phyloP scores from a whole-genome alignment of 1,140 invertebrate species.

The Macrobrachium rosenbergii region DNA sequence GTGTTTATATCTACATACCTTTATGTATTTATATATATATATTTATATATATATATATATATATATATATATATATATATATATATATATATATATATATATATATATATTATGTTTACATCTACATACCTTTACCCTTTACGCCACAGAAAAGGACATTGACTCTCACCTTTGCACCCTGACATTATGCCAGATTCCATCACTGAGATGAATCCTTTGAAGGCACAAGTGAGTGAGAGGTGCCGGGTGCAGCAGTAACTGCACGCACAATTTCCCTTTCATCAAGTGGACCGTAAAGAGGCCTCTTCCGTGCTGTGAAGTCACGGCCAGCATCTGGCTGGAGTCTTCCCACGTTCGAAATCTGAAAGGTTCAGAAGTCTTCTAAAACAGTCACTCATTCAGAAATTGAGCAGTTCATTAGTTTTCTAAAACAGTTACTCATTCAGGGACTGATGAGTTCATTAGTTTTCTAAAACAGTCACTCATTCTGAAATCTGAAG shows the following conservation, averaged over 20 bases:
- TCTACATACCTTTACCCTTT: background rate
- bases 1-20: background rate
- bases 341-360: constrained; percentile 48
- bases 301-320: constrained; percentile 43
- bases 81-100: constrained; percentile 10
- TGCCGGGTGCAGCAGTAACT: constrained; percentile 28
- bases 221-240: constrained; percentile 30
- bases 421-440: too few relatives aligned
- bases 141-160: background rate
- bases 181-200: constrained; percentile 47
- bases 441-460: too few relatives aligned
- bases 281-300: constrained; percentile 16
- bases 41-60: too few relatives aligned
- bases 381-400: background rate
- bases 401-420: too few relatives aligned
- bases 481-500: too few relatives aligned
- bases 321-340: constrained; percentile 42
- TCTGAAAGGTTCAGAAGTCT: background rate
- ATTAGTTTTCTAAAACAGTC: too few relatives aligned
- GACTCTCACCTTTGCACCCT: constrained; percentile 29
- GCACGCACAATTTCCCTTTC: constrained; percentile 30
- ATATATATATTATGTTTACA: background rate
- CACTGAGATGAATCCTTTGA: constrained; percentile 19
- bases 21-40: too few relatives aligned
- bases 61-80: constrained; percentile 8